Base-by-base conservation (phyloP, 2,888 invertebrate species). In the Therioaphis trifolii region DNA sequence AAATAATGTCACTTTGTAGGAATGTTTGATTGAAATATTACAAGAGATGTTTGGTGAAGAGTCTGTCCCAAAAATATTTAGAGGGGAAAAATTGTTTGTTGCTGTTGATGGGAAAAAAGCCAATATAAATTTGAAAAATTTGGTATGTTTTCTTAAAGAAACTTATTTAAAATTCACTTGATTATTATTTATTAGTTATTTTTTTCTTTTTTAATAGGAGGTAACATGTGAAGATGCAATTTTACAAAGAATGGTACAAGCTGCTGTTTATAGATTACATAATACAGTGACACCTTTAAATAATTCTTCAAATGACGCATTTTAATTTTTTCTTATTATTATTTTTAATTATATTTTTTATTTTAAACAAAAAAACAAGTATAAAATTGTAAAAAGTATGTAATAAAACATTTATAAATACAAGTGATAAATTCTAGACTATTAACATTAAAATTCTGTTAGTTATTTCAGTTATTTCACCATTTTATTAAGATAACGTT, bases 1-100 rank as follows among this genome's bases (percentile, higher is more conserved):
- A 35, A 35, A 35, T 5, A 35, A 49, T 18, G n/a, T n/a, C n/a
- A n/a, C 27, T 79, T 88, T 88, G 3, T 88, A 93, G 91, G 96
- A 96, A 89, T 96, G 96, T 87, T 91, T 96, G 43, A 93, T 96
- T 86, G 96, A 96, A 89, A 95, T 95, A 93, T 89, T 96, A 40
- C 93, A 94, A 87, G 98, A 98, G 88, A 98, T 98, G 94, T 98
- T 97, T 90, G 98, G 98, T 0, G 95, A 96, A 87, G 95, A 94
- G 87, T 94, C 96, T 0, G 95, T 98, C 66, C 96, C 96, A 14
- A 97, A 97, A 90, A 93, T 97, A 88, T 96, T 97, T 88, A 95
- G 96, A 88, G 96, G 96, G 0, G 97, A 98, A 87, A 93, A 93
- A 87, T 89, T 98, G 74, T 93, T 94, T 86, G 94, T 98, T 0